Evolutionary conservation across 30 jellyfish, hydroid and myxozoan genomes (phyloP), one percentile per base, ranked within the genome.

Genomic region (Turritopsis dohrnii): DNA sequence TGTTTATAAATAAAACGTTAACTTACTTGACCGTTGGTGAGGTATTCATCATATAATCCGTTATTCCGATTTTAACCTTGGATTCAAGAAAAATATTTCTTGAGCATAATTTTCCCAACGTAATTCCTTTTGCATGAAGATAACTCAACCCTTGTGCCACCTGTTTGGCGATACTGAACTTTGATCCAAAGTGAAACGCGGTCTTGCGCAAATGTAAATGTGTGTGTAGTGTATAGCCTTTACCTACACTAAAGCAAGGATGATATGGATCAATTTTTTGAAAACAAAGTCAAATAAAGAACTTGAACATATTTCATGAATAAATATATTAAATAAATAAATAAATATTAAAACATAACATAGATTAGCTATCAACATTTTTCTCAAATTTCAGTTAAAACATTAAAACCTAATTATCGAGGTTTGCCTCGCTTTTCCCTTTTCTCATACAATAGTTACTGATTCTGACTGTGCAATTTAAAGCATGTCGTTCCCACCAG

Each of bases 71-170:
- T 66, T 90, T 90, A 52, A 90, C 96, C 75, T 90, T 90, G 27
- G 96, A 85, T 53, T 85, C 96, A 18, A 90, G 81, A 83, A 84
- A 90, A 19, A 90, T 80, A 81, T 90, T 90, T 84, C 94, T 75
- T 18, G 96, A 84, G 79, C 96, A 90, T 28, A 90, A 89, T 31
- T 85, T 84, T 0, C 96, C 96, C 16, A 85, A 82, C 24, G 93
- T 87, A 24, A 90, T 85, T 71, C 88, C 92, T 77, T 85, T 90
- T 19, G 96, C 94, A 54, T 90, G 96, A n/a, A 90, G 71, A 85
- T 90, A 90, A 29, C 92, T 94, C 91, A 90, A 79, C 1, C 96
- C 96, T 85, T 90, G 96, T 1, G 96, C 96, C 31, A 90, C 81
- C 71, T 90, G 96, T 75, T 69, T 90, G 66, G 85, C 81, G 18